Base-by-base conservation (phyloP, 2,797 vertebrate species). In the Harpagifer antarcticus region DNA sequence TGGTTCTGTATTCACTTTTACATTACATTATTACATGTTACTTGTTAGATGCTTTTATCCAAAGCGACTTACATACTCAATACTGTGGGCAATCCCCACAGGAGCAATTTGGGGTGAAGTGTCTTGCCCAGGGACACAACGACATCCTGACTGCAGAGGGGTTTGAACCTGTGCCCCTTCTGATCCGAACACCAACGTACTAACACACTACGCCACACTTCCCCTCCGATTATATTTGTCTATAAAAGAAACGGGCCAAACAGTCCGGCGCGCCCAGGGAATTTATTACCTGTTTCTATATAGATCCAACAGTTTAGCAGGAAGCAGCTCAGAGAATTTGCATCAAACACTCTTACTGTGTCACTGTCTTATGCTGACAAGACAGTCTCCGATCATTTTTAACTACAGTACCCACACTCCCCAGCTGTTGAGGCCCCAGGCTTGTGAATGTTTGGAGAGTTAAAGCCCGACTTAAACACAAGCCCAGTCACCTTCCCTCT, bases 391-490 rank as follows among this genome's bases (percentile, higher is more conserved):
- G 17, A 4, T 68, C 3, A 42, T 58, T 53, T 44, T 12, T 9
- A 61, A 79, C 76, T 68, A 60, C 60, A 73, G 13, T n/a, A 60
- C 61, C 67, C 58, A 64, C 47, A 58, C 43, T 54, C 59, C 55
- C 42, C 4, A 47, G 79, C 67, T 66, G 68, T 9, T 13, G 40
- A 63, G 49, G 74, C 68, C 27, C 73, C n/a, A 1, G 48, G 19
- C 44, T 13, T 16, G 54, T 49, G 57, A 53, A 40, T 74, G 82
- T 90, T 88, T 87, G 71, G 23, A 81, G 66, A 86, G 55, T 45
- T 66, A 78, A 81, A 81, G 65, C 69, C 65, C 0, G 61, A 77
- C 58, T 67, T 66, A 27, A 73, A 74, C 82, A 81, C 59, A 45
- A 71, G 56, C 64, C 37, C 59, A 40, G 69, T 57, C 79, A 52